Base-by-base conservation (phyloP, 2,797 vertebrate genomes). In the Bucorvus abyssinicus region DNA sequence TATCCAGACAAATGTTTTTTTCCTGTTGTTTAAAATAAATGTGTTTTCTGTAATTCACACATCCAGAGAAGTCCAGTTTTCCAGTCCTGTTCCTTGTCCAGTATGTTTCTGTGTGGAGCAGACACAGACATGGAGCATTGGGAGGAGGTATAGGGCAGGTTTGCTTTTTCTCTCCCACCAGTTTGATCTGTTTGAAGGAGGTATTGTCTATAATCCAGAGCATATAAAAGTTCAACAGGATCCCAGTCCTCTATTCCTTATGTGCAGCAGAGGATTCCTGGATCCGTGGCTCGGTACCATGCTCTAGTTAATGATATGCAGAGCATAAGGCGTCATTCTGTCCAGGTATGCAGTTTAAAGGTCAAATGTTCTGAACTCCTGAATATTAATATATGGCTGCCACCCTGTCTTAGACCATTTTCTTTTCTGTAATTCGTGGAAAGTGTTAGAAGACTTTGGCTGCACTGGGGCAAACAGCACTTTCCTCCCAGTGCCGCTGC, bases 391-490 rank as follows among this genome's bases (percentile, higher is more conserved):
- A 18, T 12, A 4, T 44, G 38, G 16, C 38, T 89, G 45, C 80
- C 82, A 78, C 32, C 27, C 42, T 83, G 29, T 23, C 68, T 42
- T 53, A 64, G 57, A n/a, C 44, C 19, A 53, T 44, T 68, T 87
- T 6, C 23, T 76, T 50, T 75, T 4, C 3, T 59, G 75, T 67
- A 47, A 32, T 95, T 97, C 52, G n/a, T 94, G 82, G 90, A 30
- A 65, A 93, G 89, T 70, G 56, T 92, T 88, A 59, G 71, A 82
- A 82, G 89, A 55, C 52, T 70, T 67, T 9, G 82, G 75, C 94
- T 94, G 91, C 57, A 34, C 5, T 15, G 77, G 73, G 67, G n/a
- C 71, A 82, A 96, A 64, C 55, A 90, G 93, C 68, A 24, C 26
- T 82, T 93, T 81, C 2, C 12, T 81, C 30, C 47, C 79, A 85